phyloP scores from a whole-genome alignment of 2,888 invertebrate genomes.

The Clistopyga incitator region DNA sequence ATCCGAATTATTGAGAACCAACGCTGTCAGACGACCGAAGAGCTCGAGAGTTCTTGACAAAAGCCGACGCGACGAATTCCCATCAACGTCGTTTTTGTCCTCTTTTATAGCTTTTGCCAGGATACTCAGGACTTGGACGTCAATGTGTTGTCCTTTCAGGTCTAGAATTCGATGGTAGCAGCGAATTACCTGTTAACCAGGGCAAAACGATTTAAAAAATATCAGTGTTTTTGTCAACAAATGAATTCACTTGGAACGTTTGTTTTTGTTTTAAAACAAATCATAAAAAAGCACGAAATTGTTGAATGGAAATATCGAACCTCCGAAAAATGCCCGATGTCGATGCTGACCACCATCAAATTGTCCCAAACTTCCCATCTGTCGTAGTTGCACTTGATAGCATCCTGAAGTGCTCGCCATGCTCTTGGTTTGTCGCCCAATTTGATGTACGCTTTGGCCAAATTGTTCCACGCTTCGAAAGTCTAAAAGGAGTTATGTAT shows the following conservation, averaged over 20 bases:
- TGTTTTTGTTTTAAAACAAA: background rate
- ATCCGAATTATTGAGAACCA: conserved; percentile 89
- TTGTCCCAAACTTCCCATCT: conserved; percentile 99
- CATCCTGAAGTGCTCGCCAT: conserved; percentile 93
- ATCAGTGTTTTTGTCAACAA: no score
- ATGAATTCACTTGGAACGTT: no score
- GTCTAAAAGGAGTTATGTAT: conserved; percentile 85
- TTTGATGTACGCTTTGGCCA: conserved; percentile 96
- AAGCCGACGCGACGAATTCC: conserved; percentile 78
- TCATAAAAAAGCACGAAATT: background rate
- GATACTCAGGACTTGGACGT: conserved; percentile 90
- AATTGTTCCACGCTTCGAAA: conserved; percentile 99
- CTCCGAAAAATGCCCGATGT: conserved; percentile 94
- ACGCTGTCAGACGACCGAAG: conserved; percentile 90
- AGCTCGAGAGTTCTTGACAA: conserved; percentile 87
- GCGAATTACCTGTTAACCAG: conserved; percentile 86
- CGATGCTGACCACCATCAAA: conserved; percentile 93
- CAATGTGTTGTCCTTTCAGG: conserved; percentile 92
- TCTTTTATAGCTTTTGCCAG: conserved; percentile 89
- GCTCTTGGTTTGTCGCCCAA: conserved; percentile 94
- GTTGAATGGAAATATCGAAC: conserved; percentile 79
- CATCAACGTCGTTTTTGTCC: conserved; percentile 87
- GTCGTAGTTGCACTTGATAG: conserved; percentile 95
- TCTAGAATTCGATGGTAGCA: conserved; percentile 95
- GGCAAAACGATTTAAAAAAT: no score